A percentile compares a stretch with the other conserved stretches of the same genome.
Evolutionary conservation across 2,888 invertebrate genomes (phyloP).

Genomic region (Zele albiditarsus): DNA sequence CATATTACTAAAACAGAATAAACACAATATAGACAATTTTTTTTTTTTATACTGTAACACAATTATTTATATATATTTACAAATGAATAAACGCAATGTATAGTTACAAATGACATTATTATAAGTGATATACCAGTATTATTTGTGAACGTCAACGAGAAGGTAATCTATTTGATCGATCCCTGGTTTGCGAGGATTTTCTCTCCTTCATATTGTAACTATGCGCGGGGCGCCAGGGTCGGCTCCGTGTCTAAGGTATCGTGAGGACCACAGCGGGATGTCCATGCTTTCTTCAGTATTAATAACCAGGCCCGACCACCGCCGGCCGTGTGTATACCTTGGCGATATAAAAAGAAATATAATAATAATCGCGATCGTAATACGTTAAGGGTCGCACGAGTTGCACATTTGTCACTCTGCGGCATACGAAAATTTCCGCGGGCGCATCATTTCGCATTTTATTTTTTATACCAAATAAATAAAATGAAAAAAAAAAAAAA

Average conservation of each 20-base stretch:
- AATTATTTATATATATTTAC: not conserved
- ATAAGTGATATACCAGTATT: not conserved
- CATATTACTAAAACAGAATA: not conserved
- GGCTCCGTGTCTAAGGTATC: slow-evolving; percentile 62
- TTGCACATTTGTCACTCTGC: slow-evolving; percentile 47
- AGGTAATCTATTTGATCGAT: slow-evolving; percentile 39
- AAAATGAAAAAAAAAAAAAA: not conserved
- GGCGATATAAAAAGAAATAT: slow-evolving; percentile 48
- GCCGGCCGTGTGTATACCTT: slow-evolving; percentile 50
- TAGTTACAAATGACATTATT: not conserved
- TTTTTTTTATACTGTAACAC: not conserved
- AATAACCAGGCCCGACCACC: slow-evolving; percentile 58
- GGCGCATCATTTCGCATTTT: slow-evolving; percentile 3
- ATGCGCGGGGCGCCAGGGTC: slow-evolving; percentile 55
- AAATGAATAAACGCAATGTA: not conserved
- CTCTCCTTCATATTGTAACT: slow-evolving; percentile 36
- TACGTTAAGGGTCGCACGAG: slow-evolving; percentile 55
- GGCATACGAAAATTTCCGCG: slow-evolving; percentile 16
- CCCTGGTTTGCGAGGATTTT: slow-evolving; percentile 21
- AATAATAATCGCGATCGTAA: slow-evolving; percentile 64
- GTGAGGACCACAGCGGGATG: slow-evolving; percentile 65
- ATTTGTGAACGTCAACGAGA: slow-evolving; percentile 9
- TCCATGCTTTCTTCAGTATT: slow-evolving; percentile 61
- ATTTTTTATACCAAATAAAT: not conserved
- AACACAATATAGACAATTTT: not conserved